Evolutionary conservation across 37 sponge, comb jelly and placozoan genomes (phyloP).

Genomic region (Beroe forskalii): DNA sequence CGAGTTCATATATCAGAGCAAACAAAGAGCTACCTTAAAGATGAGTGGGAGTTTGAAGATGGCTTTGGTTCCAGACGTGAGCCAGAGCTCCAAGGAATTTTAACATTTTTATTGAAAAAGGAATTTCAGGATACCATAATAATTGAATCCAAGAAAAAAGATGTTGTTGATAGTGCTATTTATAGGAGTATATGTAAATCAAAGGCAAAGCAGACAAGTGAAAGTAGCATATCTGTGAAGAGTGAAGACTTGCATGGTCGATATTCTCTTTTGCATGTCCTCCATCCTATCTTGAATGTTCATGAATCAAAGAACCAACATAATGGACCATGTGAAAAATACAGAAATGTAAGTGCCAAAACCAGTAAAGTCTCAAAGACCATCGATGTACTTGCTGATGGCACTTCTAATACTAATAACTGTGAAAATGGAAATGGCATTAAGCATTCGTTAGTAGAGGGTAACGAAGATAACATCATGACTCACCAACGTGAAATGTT

Average conservation of each 20-base stretch:
- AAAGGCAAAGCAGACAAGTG: background rate
- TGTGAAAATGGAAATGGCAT: background rate
- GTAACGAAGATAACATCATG: background rate
- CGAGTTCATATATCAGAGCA: constrained; percentile 26
- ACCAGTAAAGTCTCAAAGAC: background rate
- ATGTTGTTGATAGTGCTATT: background rate
- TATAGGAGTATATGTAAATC: background rate
- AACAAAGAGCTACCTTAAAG: constrained; percentile 24
- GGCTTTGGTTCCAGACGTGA: constrained; percentile 18
- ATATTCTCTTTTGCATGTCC: constrained; percentile 36
- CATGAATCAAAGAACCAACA: background rate
- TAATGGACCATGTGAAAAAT: background rate
- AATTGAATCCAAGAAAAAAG: constrained; percentile 16
- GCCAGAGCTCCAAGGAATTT: constrained; percentile 21
- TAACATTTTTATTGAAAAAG: background rate
- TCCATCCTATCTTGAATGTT: constrained; percentile 6
- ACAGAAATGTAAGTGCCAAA: too few relatives aligned
- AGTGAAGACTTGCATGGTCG: background rate
- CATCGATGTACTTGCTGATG: background rate
- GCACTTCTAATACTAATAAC: background rate
- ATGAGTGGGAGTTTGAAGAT: constrained; percentile 41
- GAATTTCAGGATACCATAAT: constrained; percentile 39
- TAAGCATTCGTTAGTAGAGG: background rate
- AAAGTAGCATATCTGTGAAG: background rate
- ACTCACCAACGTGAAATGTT: background rate